A percentile compares a stretch with the other conserved stretches of the same genome.
These are phyloP conservation scores for Drosophila lini DNA, from an alignment of 1,140 invertebrate species.

Conservation along the genomic window DNA sequence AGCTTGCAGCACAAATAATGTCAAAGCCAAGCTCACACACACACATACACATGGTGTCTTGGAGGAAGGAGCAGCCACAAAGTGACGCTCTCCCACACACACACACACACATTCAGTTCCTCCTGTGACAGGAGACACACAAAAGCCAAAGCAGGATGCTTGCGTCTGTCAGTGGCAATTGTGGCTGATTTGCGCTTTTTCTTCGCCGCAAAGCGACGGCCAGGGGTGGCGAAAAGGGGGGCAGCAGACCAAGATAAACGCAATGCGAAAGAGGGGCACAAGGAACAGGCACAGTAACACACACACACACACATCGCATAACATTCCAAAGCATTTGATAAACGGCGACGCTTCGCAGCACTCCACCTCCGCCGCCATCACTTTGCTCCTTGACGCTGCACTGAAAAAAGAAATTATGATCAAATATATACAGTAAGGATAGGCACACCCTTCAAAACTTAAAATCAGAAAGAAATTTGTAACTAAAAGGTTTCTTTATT, in stretches of 20 bases:
- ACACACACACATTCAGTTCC: constrained; percentile 1
- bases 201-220: constrained; percentile 21
- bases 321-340: constrained; percentile 72
- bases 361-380: background rate
- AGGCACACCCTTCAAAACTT: background rate
- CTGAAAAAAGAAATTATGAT: background rate
- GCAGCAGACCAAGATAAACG: constrained; percentile 37
- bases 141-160: constrained; percentile 68
- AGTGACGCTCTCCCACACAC: constrained; percentile 20
- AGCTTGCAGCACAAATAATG: constrained; percentile 81
- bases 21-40: constrained; percentile 67
- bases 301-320: constrained; percentile 25
- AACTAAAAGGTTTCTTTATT: too few relatives aligned
- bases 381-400: constrained; percentile 1
- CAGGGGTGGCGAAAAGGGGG: background rate
- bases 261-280: constrained; percentile 3
- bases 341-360: constrained; percentile 42
- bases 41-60: background rate
- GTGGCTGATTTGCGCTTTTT: constrained; percentile 81
- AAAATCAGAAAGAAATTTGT: background rate
- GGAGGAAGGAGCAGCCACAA: constrained; percentile 43
- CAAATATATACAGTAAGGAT: too few relatives aligned
- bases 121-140: constrained; percentile 50
- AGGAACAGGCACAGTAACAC: constrained; percentile 2
- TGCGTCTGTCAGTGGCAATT: constrained; percentile 79